Evolutionary conservation across 2,888 invertebrate genomes (phyloP).

Genomic region (Phymatocera aterrima): DNA sequence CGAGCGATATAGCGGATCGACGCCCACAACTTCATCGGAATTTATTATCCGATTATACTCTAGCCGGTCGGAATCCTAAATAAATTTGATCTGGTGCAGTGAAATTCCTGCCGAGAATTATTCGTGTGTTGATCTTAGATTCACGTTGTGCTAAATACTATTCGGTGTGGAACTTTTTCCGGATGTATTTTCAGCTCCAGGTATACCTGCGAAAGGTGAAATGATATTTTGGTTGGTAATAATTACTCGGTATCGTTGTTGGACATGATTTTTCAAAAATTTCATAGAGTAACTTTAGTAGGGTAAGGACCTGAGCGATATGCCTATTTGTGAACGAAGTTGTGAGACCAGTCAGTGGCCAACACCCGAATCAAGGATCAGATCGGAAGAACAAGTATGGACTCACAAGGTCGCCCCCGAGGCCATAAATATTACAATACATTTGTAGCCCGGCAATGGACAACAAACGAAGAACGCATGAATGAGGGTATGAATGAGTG

Average conservation of each 20-base stretch:
- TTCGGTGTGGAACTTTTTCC: neutral
- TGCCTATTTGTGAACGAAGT: neutral
- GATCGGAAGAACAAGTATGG: neutral
- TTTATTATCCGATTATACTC: neutral
- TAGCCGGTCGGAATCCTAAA: neutral
- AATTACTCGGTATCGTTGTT: too few species aligned
- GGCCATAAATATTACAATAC: neutral
- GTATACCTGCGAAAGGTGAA: too few species aligned
- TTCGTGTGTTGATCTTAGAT: neutral
- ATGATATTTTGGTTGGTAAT: too few species aligned
- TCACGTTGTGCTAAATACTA: neutral
- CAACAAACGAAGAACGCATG: neutral
- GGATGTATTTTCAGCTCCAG: neutral
- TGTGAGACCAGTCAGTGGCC: neutral
- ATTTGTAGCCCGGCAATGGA: neutral
- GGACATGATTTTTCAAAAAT: too few species aligned
- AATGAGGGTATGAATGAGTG: slow-evolving; percentile 33
- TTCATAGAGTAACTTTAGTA: too few species aligned
- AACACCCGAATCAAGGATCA: neutral
- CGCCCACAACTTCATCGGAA: neutral
- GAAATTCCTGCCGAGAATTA: neutral
- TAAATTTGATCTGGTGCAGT: neutral
- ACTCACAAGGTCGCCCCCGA: neutral
- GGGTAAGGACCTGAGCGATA: neutral
- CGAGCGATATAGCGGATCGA: neutral